Conservation (phyloP, 2,113 vertebrate genomes). For the Pterocles orientalis region DNA sequence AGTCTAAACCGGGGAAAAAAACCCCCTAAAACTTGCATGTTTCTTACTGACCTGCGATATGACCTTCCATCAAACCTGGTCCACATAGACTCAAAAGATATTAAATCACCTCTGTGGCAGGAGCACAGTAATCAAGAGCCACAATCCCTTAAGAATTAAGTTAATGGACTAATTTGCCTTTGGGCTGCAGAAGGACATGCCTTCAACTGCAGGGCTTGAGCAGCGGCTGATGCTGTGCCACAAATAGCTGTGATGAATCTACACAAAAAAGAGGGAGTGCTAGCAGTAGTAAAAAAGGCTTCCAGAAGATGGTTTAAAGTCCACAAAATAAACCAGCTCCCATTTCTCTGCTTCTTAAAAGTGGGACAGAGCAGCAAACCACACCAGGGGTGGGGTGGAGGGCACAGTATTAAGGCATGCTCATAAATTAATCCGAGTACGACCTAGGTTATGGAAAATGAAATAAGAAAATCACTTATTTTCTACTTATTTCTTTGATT, state of each 20-base stretch:
- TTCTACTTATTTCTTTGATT: constrained; percentile 64
- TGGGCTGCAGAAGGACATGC: not conserved
- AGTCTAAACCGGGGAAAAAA: not conserved
- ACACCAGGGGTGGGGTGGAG: not conserved
- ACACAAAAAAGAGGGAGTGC: not conserved
- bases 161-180: constrained; percentile 11
- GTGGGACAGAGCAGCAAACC: not conserved
- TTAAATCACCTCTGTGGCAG: constrained; percentile 49
- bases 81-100: constrained; percentile 16
- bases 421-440: constrained; percentile 43
- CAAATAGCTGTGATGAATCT: constrained; percentile 30
- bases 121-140: constrained; percentile 21
- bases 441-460: constrained; percentile 48
- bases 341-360: not conserved
- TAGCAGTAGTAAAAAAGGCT: not conserved
- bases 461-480: constrained; percentile 25
- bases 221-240: not conserved
- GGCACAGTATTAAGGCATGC: not conserved
- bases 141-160: not conserved
- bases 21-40: not conserved
- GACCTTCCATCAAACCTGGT: constrained; percentile 40
- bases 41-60: not conserved
- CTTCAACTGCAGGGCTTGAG: not conserved
- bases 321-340: not conserved
- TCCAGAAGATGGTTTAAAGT: not conserved